Conservation (phyloP, 2,797 vertebrate genomes). For the Pristis pectinata region DNA sequence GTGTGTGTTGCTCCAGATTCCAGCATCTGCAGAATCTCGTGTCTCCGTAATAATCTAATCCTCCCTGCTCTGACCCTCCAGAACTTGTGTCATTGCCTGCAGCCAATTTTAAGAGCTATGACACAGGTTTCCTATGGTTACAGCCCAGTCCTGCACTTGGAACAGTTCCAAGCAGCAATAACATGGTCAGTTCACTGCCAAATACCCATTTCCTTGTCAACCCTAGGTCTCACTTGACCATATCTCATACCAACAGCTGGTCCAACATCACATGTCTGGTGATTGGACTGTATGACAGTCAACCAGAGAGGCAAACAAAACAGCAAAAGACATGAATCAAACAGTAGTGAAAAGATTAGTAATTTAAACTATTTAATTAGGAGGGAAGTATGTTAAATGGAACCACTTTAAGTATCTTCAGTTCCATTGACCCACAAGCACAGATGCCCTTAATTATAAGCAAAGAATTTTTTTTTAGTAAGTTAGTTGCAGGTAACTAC, state of each 20-base stretch:
- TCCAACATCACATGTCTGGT: not conserved
- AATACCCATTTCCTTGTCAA: not conserved
- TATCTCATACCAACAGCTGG: not conserved
- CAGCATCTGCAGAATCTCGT: too few relatives aligned
- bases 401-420: not conserved
- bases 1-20: too few relatives aligned
- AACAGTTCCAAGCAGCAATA: not conserved
- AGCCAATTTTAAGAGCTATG: not conserved
- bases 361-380: not conserved
- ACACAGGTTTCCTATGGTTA: not conserved
- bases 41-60: too few relatives aligned
- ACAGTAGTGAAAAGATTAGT: not conserved
- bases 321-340: not conserved
- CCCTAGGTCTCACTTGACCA: not conserved
- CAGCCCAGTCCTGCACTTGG: not conserved
- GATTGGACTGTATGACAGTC: not conserved
- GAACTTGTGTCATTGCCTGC: too few relatives aligned
- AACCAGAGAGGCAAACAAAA: not conserved
- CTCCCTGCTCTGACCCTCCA: not conserved
- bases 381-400: not conserved
- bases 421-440: not conserved
- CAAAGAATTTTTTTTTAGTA: not conserved
- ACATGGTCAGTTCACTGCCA: not conserved
- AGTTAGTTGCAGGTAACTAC: not conserved
- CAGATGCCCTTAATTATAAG: not conserved